These are phyloP conservation scores for Campoplex capitator DNA, from an alignment of 2,888 invertebrate genomes.

Conservation along the genomic window DNA sequence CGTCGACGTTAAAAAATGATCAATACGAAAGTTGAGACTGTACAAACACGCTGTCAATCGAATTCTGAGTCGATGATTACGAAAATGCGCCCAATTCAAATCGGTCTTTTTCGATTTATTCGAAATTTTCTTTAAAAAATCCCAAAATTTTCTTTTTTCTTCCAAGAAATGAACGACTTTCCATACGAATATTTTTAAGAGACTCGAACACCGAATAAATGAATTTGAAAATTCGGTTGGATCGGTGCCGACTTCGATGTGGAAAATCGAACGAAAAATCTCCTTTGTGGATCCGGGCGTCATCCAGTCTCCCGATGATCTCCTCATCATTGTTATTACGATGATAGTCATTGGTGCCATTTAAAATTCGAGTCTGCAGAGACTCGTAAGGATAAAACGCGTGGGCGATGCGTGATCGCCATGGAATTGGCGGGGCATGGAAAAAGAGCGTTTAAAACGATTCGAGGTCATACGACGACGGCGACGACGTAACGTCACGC, in stretches of 20 bases:
- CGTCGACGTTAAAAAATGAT: too few species aligned
- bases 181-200: not conserved
- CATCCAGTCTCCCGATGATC: not conserved
- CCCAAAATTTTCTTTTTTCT: too few species aligned
- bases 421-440: not conserved
- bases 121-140: too few species aligned
- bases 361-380: slow-evolving; percentile 14
- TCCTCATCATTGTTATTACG: not conserved
- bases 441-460: slow-evolving; percentile 34
- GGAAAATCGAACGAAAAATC: not conserved
- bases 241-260: not conserved
- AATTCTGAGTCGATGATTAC: too few species aligned
- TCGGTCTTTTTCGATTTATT: too few species aligned
- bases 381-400: slow-evolving; percentile 14
- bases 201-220: too few species aligned
- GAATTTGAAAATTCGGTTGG: too few species aligned
- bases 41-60: too few species aligned
- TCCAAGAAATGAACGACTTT: not conserved
- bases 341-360: not conserved
- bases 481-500: slow-evolving; percentile 20
- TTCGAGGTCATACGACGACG: slow-evolving; percentile 18
- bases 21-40: too few species aligned
- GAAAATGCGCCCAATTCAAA: too few species aligned
- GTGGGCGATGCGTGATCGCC: slow-evolving; percentile 14
- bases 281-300: not conserved